Evolutionary conservation across 2,113 vertebrate species (phyloP).

Genomic region (Platycercus adscitus): DNA sequence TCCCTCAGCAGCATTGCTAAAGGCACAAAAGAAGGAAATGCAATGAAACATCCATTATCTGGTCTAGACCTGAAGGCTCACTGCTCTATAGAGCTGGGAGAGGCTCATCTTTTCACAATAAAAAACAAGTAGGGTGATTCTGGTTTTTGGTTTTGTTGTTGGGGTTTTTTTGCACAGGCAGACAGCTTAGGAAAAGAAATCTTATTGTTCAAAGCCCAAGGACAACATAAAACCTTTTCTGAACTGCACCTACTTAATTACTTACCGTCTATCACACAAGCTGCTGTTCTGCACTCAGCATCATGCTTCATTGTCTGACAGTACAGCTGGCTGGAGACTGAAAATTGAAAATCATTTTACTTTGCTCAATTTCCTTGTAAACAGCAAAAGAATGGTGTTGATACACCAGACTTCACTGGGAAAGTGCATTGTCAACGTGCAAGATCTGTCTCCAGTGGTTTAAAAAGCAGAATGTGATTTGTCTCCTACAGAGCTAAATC

Average conservation of each 20-base stretch:
- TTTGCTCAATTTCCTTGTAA: conserved; percentile 59
- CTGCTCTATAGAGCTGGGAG: neutral
- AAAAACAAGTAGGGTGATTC: neutral
- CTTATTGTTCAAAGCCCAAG: neutral
- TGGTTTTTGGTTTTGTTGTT: neutral
- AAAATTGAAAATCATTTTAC: conserved; percentile 49
- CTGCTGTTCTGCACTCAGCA: conserved; percentile 18
- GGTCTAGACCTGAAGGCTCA: conserved; percentile 11
- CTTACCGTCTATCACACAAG: neutral
- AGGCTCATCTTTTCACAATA: conserved; percentile 3
- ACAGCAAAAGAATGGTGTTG: conserved; percentile 39
- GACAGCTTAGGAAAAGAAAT: neutral
- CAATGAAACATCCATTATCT: conserved; percentile 45
- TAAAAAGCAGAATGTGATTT: neutral
- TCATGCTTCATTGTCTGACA: conserved; percentile 37
- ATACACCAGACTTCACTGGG: neutral
- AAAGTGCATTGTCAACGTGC: neutral
- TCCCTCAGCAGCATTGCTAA: neutral
- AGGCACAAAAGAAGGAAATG: conserved; percentile 1
- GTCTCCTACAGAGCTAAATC: conserved; percentile 8
- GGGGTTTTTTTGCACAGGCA: neutral
- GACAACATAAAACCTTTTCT: neutral
- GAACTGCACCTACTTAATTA: neutral
- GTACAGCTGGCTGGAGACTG: conserved; percentile 9
- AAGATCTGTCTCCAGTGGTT: neutral